Evolutionary conservation across 2,113 vertebrate species (phyloP).

Genomic region (Pandion haliaetus): DNA sequence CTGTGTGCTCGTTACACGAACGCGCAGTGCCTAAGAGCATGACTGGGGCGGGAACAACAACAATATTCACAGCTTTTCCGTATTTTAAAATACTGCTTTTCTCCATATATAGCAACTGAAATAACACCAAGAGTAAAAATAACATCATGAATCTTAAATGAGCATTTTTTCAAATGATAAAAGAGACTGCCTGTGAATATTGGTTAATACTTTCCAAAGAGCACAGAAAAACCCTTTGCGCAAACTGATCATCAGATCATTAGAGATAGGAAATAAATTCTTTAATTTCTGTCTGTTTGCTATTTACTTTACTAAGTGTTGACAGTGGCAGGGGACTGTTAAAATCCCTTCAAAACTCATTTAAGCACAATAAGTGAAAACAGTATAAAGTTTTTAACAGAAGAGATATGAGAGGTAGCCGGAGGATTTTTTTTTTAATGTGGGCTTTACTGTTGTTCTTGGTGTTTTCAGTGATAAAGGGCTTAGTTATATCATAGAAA

Average conservation of each 20-base stretch:
- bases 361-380: not conserved
- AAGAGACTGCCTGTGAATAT: not conserved
- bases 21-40: accelerated
- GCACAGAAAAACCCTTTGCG: not conserved
- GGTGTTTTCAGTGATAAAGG: not conserved
- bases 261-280: not conserved
- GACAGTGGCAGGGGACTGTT: not conserved
- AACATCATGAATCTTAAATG: not conserved
- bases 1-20: not conserved
- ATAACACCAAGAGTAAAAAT: not conserved
- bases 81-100: not conserved
- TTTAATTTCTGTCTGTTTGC: constrained; percentile 1
- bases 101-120: not conserved
- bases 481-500: not conserved
- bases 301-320: not conserved
- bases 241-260: not conserved
- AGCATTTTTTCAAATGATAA: not conserved
- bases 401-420: not conserved
- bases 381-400: not conserved
- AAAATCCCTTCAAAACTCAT: constrained; percentile 1
- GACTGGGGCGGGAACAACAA: not conserved
- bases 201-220: not conserved
- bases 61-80: not conserved
- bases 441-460: not conserved
- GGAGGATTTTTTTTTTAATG: not conserved